These are phyloP conservation scores for Amblyopsis hoosieri DNA, from an alignment of 2,797 vertebrate genomes.

Conservation along the genomic window DNA sequence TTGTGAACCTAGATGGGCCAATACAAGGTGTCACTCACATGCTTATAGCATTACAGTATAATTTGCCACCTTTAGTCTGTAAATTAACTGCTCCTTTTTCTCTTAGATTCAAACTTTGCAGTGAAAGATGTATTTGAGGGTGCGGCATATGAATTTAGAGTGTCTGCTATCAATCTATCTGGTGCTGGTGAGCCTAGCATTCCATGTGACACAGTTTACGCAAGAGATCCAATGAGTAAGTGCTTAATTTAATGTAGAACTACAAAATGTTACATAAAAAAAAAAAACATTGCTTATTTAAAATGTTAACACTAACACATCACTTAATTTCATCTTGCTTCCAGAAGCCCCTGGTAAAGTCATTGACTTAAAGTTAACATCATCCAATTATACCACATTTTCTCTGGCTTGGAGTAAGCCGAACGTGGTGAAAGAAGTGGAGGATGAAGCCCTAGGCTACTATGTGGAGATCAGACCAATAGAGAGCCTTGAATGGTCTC, in stretches of 20 bases:
- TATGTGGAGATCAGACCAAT: slow-evolving; percentile 83
- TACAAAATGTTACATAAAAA: not conserved
- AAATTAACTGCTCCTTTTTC: not conserved
- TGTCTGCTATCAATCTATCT: slow-evolving; percentile 84
- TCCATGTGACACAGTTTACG: slow-evolving; percentile 79
- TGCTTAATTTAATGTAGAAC: not conserved
- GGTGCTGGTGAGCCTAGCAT: slow-evolving; percentile 84
- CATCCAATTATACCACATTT: slow-evolving; percentile 78
- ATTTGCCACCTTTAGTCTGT: not conserved
- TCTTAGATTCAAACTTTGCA: slow-evolving; percentile 74
- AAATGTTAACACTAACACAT: slow-evolving; percentile 3
- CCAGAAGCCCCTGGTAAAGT: slow-evolving; percentile 85
- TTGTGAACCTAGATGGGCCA: slow-evolving; percentile 77
- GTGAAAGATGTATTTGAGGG: slow-evolving; percentile 82
- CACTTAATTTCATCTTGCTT: slow-evolving; percentile 27
- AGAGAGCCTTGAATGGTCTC: slow-evolving; percentile 80
- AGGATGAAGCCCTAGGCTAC: slow-evolving; percentile 82
- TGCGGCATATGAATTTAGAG: slow-evolving; percentile 87
- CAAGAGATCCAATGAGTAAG: slow-evolving; percentile 85
- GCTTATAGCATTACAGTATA: not conserved
- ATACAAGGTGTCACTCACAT: slow-evolving; percentile 72
- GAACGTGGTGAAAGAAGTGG: slow-evolving; percentile 64
- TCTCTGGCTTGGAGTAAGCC: slow-evolving; percentile 86
- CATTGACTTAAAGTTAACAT: slow-evolving; percentile 82
- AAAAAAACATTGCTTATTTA: slow-evolving; percentile 14